A percentile compares a stretch with the other conserved stretches of the same genome.
phyloP scores from a whole-genome alignment of 2,888 invertebrate species.

The Anoplius nigerrimus region DNA sequence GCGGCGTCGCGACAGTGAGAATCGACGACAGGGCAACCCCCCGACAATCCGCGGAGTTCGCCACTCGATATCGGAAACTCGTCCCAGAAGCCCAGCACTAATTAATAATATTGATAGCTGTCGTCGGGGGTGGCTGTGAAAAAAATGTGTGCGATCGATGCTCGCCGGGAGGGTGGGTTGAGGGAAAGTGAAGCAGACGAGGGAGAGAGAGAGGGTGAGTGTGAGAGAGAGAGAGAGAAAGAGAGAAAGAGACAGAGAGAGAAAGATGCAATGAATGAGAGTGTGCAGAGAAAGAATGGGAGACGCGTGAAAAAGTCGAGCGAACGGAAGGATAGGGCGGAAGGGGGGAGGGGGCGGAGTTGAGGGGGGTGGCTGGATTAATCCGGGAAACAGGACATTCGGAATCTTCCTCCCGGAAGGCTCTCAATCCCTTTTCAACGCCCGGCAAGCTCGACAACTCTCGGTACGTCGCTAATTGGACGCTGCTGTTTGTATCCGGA shows the following conservation, averaged over 20 bases:
- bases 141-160: neutral
- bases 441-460: no score
- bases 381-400: no score
- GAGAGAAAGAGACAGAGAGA: neutral
- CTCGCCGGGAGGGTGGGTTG: neutral
- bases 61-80: neutral
- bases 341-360: no score
- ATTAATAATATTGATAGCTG: conserved; percentile 35
- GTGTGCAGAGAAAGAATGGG: neutral
- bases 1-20: neutral
- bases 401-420: neutral
- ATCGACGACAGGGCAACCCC: no score
- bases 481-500: neutral
- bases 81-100: conserved; percentile 12
- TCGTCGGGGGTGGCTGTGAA: neutral
- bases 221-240: neutral
- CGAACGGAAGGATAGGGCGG: neutral
- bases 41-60: no score
- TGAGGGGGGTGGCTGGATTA: no score
- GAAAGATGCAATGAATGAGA: no score
- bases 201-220: neutral
- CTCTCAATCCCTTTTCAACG: conserved; percentile 10
- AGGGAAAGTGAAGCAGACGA: neutral
- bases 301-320: neutral
- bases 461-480: conserved; percentile 12